phyloP scores from a whole-genome alignment of 2,113 vertebrate species.

The Ondatra zibethicus region DNA sequence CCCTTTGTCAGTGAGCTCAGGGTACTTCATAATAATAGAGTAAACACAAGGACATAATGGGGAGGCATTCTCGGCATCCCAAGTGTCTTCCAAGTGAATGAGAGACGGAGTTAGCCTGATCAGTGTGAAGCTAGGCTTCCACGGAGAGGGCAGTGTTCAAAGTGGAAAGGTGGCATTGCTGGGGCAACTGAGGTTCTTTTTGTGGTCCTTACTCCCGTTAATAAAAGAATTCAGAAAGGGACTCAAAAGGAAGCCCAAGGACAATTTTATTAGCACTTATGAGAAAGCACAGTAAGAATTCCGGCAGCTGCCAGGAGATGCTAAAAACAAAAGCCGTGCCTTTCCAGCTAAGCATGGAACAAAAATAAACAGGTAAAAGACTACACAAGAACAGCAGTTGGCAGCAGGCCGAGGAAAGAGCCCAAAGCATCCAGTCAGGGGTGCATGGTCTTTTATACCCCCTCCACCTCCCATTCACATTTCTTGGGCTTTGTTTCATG shows the following conservation, averaged over 20 bases:
- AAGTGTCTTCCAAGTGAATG: not conserved
- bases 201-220: not conserved
- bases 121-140: not conserved
- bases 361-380: not conserved
- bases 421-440: no score
- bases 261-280: not conserved
- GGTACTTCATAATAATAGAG: constrained; percentile 30
- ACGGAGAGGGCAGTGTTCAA: not conserved
- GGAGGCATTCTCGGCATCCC: not conserved
- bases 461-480: not conserved
- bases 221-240: not conserved
- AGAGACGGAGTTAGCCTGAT: not conserved
- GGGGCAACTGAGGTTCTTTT: not conserved
- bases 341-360: not conserved
- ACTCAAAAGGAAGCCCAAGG: not conserved
- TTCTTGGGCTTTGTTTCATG: not conserved
- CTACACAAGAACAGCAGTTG: no score
- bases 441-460: no score
- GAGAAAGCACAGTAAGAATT: not conserved
- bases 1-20: constrained; percentile 31
- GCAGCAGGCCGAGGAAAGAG: not conserved
- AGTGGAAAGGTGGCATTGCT: no score
- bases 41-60: constrained; percentile 13
- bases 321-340: not conserved
- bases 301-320: not conserved